Base-by-base conservation (phyloP, 1,140 invertebrate genomes). In the Eumaeus atala region DNA sequence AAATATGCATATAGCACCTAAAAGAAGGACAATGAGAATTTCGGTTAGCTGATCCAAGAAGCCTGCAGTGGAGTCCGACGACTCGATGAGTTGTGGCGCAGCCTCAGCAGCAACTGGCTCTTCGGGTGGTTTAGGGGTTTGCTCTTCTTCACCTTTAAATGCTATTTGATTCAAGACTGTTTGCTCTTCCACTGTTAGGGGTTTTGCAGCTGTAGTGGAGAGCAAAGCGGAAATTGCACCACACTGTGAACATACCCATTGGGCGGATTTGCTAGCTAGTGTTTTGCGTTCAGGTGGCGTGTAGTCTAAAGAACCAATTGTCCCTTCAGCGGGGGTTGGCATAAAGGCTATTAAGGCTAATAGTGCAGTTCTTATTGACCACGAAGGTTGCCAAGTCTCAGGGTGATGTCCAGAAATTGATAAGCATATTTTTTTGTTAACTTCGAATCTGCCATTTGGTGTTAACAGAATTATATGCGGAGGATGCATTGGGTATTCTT, bases 401-500 rank as follows among this genome's bases (percentile, higher is more conserved):
- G 97, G 97, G 87, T 99, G 97, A 88, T 98, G 93, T n/a, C 96
- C 96, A 65, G 96, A 98, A 68, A 99, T 99, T 62, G 95, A 97
- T 40, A 99, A 87, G 83, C 97, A 99, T 74, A 99, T 98, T 86
- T 98, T 98, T 82, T 96, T 97, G 69, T 96, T 95, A 1, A 92
- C 91, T 89, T 98, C 96, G 90, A 98, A 99, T 61, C 97, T 90
- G 44, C 97, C 97, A 89, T 97, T 98, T 18, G 96, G 96, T 14
- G 97, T 98, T 14, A 98, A 81, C 54, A 98, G 81, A 66, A 98
- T 97, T 63, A 99, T 97, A 79, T 96, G 96, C 5, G 97, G 97
- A 53, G 97, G 97, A 89, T 98, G 97, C 97, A 98, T 98, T 3
- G 97, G 97, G 87, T 99, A 99, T 68, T 99, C 96, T 21, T 95